Evolutionary conservation across 2,888 invertebrate species (phyloP).

Genomic region (Erebia epiphron): DNA sequence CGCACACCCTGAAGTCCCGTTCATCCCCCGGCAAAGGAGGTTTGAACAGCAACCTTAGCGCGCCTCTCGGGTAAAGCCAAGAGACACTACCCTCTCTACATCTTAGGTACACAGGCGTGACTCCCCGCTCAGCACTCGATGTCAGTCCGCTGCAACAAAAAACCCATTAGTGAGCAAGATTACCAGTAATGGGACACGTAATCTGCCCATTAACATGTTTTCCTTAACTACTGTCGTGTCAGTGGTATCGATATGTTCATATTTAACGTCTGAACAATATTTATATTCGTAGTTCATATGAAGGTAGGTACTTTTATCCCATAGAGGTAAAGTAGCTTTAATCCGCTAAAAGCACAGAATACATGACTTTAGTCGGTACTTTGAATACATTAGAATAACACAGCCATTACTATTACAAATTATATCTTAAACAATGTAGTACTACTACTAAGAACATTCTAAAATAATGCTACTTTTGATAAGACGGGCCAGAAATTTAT

Average conservation of each 20-base stretch:
- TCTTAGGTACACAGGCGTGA: constrained; percentile 89
- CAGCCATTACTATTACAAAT: no score
- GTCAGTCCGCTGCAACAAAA: constrained; percentile 82
- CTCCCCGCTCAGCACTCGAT: constrained; percentile 81
- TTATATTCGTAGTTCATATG: neutral
- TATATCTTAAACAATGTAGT: no score
- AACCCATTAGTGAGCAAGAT: constrained; percentile 33
- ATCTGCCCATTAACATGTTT: constrained; percentile 23
- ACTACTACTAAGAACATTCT: no score
- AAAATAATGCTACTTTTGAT: no score
- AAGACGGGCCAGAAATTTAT: no score
- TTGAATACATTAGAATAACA: no score
- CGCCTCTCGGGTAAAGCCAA: constrained; percentile 91
- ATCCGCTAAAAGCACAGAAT: no score
- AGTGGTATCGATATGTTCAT: constrained; percentile 8
- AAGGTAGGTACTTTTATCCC: no score
- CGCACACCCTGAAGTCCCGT: constrained; percentile 87
- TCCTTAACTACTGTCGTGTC: constrained; percentile 7
- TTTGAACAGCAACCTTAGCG: constrained; percentile 86
- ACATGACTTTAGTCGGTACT: no score
- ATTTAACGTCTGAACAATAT: neutral
- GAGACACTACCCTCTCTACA: constrained; percentile 87
- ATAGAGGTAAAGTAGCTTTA: no score
- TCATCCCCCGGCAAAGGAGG: constrained; percentile 83
- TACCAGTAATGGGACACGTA: constrained; percentile 21